Base-by-base conservation (phyloP, 92 coral and sea anemone genomes). In the Actinernus sp. region DNA sequence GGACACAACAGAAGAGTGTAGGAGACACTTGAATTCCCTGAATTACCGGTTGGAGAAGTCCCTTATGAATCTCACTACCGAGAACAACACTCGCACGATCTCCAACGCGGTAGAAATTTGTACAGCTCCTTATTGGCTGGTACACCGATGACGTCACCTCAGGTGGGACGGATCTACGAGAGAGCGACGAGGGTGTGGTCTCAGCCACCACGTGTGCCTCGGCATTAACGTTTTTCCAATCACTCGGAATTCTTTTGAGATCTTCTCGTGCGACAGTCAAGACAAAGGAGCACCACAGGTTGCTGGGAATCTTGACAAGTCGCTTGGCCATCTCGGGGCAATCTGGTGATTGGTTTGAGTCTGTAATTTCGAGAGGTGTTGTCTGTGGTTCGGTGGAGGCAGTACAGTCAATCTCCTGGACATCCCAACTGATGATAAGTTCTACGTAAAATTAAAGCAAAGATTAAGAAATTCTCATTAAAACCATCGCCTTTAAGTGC, bases 11-110 rank as follows among this genome's bases (percentile, higher is more conserved):
- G 60, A 86, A 58, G 8, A 70, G 34, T 0, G 85, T 27, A 2
- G 81, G 73, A 4, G 82, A 51, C 4, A 87, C 58, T 46, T 83
- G 81, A 11, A 93, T 45, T 12, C 91, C 97, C 36, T 82, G 72
- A 16, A 93, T 67, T 37, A 64, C 74, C 7, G 97, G 98, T 76
- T 88, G 91, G 26, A 82, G 87, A 24, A 93, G 9, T 17, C 98
- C 94, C 6, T 76, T 77, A 38, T 68, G 71, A 19, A 78, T 63
- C 50, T 81, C 87, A 38, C 89, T 83, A 31, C 89, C 82, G 28
- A 93, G 49, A 13, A 84, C 60, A 22, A 73, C 85, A 16, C 78
- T 48, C 9, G 81, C 46, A 31, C 63, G 58, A 20, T 83, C 86
- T 30, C 92, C 86, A 27, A 55, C 71, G 20, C 79, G 78, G 68